Evolutionary conservation across 2,797 vertebrate genomes (phyloP), one percentile per base, ranked within the genome.

Genomic region (Hydrophis major): DNA sequence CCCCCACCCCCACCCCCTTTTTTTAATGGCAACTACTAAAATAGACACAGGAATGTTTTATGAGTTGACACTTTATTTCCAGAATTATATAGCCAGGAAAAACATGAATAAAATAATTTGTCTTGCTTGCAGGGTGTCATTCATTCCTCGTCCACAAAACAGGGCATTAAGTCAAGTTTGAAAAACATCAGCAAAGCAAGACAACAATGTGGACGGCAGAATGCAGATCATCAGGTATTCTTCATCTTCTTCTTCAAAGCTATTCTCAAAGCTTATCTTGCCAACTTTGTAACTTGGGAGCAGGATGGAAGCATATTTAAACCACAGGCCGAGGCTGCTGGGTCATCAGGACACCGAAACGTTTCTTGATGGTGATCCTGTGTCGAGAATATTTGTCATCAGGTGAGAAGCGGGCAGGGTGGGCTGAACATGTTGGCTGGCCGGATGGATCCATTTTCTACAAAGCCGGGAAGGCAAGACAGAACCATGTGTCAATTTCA

Each of bases 361-460:
- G 98, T 94, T 98, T 99, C 98, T 99, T 99, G 95, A 99, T 56
- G 4, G 97, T 98, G 95, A 99, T 98, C 4, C 98, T 96, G 95
- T 99, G 98, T 50, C 98, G 94, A 56, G 99, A 99, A 96, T 98
- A 99, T 95, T 99, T 99, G 96, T 99, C 99, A n/a, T 99, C 99
- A 0, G 99, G 99, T 25, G 98, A 99, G 96, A 99, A 99, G 3
- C 98, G 98, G 42, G 98, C 99, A 4, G 99, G 99, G 89, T 99
- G 99, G 20, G 99, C 99, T 0, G 98, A 99, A 93, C 97, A 98
- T 86, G 98, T 99, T 94, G 98, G 98, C 66, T 97, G 96, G 6
- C 98, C 98, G 1, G 90, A 74, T 0, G 98, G 98, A 87, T 95
- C 96, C 90, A 96, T 37, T 92, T 99, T 99, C 99, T 99, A 96